phyloP scores from a whole-genome alignment of 1,140 invertebrate species.

The Akabosia matsudoensis region DNA sequence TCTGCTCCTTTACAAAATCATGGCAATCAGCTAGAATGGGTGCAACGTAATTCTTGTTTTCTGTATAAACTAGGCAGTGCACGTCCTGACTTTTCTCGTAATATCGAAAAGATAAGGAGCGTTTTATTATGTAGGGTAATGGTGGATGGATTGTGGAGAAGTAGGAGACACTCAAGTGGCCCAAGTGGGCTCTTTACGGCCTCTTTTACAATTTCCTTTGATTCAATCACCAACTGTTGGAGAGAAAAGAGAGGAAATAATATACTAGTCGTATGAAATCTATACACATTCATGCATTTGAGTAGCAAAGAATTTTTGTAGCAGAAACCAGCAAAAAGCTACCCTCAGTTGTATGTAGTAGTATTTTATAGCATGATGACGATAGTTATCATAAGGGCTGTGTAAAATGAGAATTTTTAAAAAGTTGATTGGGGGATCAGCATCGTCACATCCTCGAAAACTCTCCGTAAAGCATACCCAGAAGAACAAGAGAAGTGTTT shows the following conservation, averaged over 20 bases:
- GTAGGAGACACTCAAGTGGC: neutral
- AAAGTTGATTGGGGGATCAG: neutral
- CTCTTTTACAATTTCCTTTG: constrained; percentile 16
- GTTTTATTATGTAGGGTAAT: constrained; percentile 11
- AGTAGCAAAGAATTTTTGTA: neutral
- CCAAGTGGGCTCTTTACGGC: constrained; percentile 6
- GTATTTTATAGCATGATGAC: neutral
- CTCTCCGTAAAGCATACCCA: neutral
- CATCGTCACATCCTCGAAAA: neutral
- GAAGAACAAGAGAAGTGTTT: neutral
- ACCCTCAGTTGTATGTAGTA: neutral
- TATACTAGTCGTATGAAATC: neutral
- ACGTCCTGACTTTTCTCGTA: neutral
- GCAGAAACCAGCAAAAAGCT: neutral
- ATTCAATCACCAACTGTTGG: neutral
- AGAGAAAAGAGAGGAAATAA: neutral
- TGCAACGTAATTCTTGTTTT: neutral
- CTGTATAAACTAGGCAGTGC: neutral
- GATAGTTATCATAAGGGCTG: neutral
- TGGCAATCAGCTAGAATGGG: neutral
- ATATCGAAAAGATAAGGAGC: neutral
- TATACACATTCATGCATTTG: too few species aligned
- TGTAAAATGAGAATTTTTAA: neutral
- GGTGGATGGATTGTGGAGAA: neutral
- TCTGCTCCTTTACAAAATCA: neutral